These are phyloP conservation scores for Erynnis tages DNA, from an alignment of 2,888 invertebrate species.

Conservation along the genomic window DNA sequence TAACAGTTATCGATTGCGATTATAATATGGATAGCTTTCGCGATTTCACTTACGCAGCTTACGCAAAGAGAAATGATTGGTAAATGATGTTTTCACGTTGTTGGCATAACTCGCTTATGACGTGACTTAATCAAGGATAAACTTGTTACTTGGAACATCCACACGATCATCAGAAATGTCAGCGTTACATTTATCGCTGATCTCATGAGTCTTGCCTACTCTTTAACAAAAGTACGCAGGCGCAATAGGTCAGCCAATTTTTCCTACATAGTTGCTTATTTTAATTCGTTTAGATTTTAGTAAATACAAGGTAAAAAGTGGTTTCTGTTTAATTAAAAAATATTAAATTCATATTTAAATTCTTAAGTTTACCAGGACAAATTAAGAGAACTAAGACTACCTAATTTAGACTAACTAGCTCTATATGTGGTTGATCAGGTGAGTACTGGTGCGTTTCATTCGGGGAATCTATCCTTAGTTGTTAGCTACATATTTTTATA, in stretches of 20 bases:
- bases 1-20: conserved; percentile 9
- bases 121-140: conserved; percentile 31
- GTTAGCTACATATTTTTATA: too few species aligned
- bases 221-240: neutral
- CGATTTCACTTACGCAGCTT: conserved; percentile 21
- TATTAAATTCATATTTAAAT: too few species aligned
- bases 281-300: too few species aligned
- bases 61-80: conserved; percentile 28
- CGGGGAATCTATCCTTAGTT: too few species aligned
- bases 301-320: too few species aligned
- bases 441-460: too few species aligned
- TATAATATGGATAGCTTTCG: conserved; percentile 7
- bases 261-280: neutral
- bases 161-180: conserved; percentile 44
- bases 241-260: neutral
- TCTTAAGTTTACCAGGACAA: too few species aligned
- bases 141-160: conserved; percentile 32
- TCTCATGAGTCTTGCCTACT: conserved; percentile 19
- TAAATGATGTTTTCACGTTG: conserved; percentile 28
- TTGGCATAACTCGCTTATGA: conserved; percentile 29
- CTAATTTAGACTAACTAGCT: too few species aligned
- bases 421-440: too few species aligned
- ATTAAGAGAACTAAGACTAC: too few species aligned
- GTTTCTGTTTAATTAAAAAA: too few species aligned
- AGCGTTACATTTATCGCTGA: conserved; percentile 45